Conservation (phyloP, 2,797 vertebrate genomes). For the Macroramphosus scolopax region DNA sequence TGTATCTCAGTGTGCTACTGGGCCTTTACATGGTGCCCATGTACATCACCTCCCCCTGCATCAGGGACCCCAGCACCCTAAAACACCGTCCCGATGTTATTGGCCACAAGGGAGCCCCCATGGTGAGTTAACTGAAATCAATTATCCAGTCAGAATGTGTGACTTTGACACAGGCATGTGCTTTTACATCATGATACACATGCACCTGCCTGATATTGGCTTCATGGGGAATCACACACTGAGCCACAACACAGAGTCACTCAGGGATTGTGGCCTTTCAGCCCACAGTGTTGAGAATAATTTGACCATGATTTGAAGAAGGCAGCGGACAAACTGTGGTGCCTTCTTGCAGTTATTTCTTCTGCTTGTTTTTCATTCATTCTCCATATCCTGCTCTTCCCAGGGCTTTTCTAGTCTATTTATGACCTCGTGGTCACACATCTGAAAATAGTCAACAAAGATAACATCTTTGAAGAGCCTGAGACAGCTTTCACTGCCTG, state of each 20-base stretch:
- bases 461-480: no score
- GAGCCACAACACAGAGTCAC: no score
- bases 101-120: slow-evolving; percentile 89
- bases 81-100: slow-evolving; percentile 85
- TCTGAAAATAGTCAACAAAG: slow-evolving; percentile 43
- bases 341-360: slow-evolving; percentile 1
- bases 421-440: slow-evolving; percentile 30
- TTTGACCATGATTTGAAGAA: no score
- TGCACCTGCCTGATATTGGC: no score
- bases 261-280: no score
- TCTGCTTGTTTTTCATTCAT: slow-evolving; percentile 1
- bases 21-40: slow-evolving; percentile 89
- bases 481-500: no score
- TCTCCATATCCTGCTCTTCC: slow-evolving; percentile 19
- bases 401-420: slow-evolving; percentile 33
- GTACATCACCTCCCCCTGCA: slow-evolving; percentile 92
- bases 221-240: no score
- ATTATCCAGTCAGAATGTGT: no score
- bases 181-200: no score
- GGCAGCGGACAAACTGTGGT: no score
- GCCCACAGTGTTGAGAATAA: no score
- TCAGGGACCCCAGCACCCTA: slow-evolving; percentile 87
- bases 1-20: slow-evolving; percentile 84
- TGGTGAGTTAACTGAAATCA: slow-evolving; percentile 87
- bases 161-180: no score